Conservation (phyloP, 92 coral and sea anemone species). For the Ricordea florida region DNA sequence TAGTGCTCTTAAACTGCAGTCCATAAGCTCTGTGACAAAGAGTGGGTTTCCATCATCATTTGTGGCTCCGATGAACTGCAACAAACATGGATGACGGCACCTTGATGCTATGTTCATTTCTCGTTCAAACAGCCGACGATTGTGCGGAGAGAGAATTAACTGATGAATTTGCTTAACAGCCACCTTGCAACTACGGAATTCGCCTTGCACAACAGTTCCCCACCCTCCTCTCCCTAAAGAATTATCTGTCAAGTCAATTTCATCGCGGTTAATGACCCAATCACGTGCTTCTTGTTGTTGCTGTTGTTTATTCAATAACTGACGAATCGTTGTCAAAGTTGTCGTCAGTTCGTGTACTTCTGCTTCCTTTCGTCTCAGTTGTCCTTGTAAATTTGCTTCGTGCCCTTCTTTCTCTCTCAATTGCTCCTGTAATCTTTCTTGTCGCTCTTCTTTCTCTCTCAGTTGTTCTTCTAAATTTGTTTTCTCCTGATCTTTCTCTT, state of each 20-base stretch:
- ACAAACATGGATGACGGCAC: constrained; percentile 80
- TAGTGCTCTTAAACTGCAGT: constrained; percentile 54
- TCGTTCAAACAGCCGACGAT: constrained; percentile 61
- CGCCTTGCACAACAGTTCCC: constrained; percentile 66
- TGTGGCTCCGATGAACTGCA: constrained; percentile 90
- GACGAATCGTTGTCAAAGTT: too few relatives aligned
- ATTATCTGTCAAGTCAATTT: constrained; percentile 42
- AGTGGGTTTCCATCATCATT: constrained; percentile 54
- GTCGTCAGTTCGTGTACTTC: not conserved
- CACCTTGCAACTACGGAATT: constrained; percentile 55
- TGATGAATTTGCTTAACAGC: constrained; percentile 82
- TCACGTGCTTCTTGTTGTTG: not conserved
- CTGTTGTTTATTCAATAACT: not conserved
- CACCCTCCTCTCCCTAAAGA: constrained; percentile 72
- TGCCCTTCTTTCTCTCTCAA: not conserved
- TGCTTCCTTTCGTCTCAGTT: not conserved
- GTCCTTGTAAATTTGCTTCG: not conserved
- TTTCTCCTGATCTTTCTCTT: not conserved
- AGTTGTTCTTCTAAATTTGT: not conserved
- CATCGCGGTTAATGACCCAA: constrained; percentile 69
- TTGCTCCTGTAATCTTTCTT: too few relatives aligned
- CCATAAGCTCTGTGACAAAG: constrained; percentile 68
- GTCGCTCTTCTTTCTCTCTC: not conserved
- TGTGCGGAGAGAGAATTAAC: constrained; percentile 47
- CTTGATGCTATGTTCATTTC: constrained; percentile 81